These are phyloP conservation scores for Agrochola circellaris DNA, from an alignment of 2,888 invertebrate genomes.

Conservation along the genomic window DNA sequence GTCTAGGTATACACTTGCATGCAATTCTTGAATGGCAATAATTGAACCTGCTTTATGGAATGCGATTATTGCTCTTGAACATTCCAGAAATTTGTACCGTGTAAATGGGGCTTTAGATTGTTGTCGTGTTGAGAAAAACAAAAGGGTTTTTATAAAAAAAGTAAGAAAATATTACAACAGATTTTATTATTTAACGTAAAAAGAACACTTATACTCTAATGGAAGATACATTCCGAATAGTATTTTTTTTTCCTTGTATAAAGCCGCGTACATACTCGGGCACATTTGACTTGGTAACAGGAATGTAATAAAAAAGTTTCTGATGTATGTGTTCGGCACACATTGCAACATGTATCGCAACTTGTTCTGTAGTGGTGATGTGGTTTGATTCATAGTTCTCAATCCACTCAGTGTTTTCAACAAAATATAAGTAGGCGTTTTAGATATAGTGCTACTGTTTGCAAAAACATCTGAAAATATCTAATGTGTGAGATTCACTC, in stretches of 20 bases:
- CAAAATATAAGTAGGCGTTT: neutral
- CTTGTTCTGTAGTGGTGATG: neutral
- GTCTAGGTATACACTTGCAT: no score
- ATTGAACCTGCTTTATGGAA: no score
- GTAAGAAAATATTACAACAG: neutral
- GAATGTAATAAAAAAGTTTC: slow-evolving; percentile 19
- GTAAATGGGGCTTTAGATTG: neutral
- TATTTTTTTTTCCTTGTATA: neutral
- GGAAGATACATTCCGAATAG: slow-evolving; percentile 9
- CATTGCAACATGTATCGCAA: neutral
- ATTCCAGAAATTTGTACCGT: no score
- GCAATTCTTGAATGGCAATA: no score
- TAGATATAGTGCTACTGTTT: neutral
- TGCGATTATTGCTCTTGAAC: no score
- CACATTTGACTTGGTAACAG: neutral
- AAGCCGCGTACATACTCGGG: neutral
- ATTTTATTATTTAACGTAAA: slow-evolving; percentile 31
- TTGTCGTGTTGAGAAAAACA: no score
- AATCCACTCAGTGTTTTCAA: neutral
- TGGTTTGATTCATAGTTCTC: neutral
- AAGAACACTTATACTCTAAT: slow-evolving; percentile 26
- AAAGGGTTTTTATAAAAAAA: neutral
- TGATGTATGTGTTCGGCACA: neutral
- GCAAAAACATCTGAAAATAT: neutral
- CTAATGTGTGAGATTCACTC: slow-evolving; percentile 8